Conservation (phyloP, 2,888 invertebrate genomes). For the Altica lythri region DNA sequence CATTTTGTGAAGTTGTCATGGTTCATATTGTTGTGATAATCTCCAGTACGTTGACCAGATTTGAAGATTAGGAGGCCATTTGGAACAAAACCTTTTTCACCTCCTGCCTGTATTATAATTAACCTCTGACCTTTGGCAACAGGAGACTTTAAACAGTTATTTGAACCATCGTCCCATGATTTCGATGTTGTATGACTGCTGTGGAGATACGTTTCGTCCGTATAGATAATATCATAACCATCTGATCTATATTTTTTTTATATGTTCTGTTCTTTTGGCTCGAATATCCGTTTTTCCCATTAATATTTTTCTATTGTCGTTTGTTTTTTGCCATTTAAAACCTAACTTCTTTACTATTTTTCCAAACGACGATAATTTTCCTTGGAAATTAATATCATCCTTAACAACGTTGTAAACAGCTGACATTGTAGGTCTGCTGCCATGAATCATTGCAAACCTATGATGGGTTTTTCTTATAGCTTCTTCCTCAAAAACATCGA, state of each 20-base stretch:
- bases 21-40: constrained; percentile 30
- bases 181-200: constrained; percentile 44
- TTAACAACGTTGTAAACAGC: background rate
- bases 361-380: constrained; percentile 1
- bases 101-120: constrained; percentile 27
- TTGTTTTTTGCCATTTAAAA: constrained; percentile 12
- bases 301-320: constrained; percentile 8
- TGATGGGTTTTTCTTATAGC: background rate
- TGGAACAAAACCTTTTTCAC: constrained; percentile 24
- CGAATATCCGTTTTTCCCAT: background rate
- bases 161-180: constrained; percentile 27
- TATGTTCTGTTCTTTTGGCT: constrained; percentile 6
- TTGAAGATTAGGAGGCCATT: constrained; percentile 7
- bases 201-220: constrained; percentile 43
- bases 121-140: constrained; percentile 38
- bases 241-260: constrained; percentile 14
- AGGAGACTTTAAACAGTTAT: constrained; percentile 31
- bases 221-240: constrained; percentile 30
- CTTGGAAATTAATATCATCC: constrained; percentile 1
- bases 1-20: constrained; percentile 24
- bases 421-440: constrained; percentile 4
- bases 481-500: background rate
- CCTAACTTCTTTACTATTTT: constrained; percentile 7
- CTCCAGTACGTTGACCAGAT: constrained; percentile 17
- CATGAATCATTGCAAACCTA: background rate